Base-by-base conservation (phyloP, 2,113 vertebrate genomes). In the Paracanthobrama guichenoti region DNA sequence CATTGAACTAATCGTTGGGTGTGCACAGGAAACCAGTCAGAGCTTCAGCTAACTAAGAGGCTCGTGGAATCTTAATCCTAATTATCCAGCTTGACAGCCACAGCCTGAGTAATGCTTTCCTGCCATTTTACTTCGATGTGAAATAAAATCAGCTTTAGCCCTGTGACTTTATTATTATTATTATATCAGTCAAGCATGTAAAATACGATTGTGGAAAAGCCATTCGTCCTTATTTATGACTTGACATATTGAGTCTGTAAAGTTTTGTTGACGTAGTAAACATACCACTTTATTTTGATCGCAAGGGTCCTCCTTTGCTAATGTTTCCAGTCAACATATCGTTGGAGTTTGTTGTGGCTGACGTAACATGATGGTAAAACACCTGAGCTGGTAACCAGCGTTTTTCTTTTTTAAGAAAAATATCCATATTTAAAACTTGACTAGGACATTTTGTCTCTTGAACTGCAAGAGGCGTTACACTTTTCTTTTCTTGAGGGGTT, bases 1-100 rank as follows among this genome's bases (percentile, higher is more conserved):
- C 78, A 80, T 66, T 18, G 44, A 80, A 31, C 44, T 80, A 50
- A 80, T 64, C 26, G 6, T 44, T 67, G 79, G 79, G 78, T 31
- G 26, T 67, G 44, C 18, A 48, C 60, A 80, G 60, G 44, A 80
- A 66, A 46, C 78, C 18, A 14, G 24, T 80, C 60, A 66, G 44
- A 50, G 60, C 60, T 39, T 55, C 16, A 5, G 18, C n/a, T 75
- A 14, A 53, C 73, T 53, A 75, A 75, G 46, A 31, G 73, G 14
- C 73, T 75, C 26, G 22, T 48, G 14, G 73, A 48, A 48, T 50
- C 39, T 22, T 50, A 80, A 80, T 80, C 79, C 79, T 67, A 67
- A 67, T 80, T 80, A 80, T 67, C 60, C 42, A 46, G 42, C 9
- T 31, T 80, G 78, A 66, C 42, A 24, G n/a, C 76, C 57, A 67